phyloP scores from a whole-genome alignment of 2,113 vertebrate genomes.

The Columba janthina region DNA sequence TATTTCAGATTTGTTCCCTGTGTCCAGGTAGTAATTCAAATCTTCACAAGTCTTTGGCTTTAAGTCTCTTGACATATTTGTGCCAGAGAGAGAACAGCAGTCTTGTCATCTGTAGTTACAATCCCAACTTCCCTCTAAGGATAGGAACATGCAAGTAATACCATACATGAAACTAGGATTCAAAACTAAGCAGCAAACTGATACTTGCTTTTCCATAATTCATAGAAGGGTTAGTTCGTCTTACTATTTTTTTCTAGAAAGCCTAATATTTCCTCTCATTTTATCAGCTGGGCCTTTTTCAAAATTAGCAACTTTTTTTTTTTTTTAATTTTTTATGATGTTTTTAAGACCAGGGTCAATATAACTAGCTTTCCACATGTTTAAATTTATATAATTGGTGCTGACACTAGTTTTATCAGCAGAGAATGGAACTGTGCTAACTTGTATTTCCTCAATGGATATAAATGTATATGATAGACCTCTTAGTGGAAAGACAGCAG shows the following conservation, averaged over 20 bases:
- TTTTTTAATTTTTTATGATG: not conserved
- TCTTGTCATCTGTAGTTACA: not conserved
- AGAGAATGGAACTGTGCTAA: not conserved
- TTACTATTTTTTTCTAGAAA: not conserved
- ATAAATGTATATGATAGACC: not conserved
- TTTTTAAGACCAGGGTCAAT: not conserved
- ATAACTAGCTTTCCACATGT: not conserved
- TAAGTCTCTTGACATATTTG: not conserved
- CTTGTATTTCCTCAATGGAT: not conserved
- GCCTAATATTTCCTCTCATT: not conserved
- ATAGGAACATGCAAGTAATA: not conserved
- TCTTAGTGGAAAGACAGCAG: not conserved
- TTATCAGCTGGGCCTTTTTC: rapidly evolving
- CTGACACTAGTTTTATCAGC: not conserved
- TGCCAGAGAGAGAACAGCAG: not conserved
- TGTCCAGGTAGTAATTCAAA: not conserved
- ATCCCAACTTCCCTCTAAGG: not conserved
- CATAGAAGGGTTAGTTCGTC: not conserved
- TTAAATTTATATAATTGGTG: not conserved
- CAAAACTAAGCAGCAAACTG: not conserved
- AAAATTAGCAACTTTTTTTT: not conserved
- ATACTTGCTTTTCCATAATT: not conserved
- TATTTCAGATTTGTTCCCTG: not conserved
- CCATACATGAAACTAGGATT: not conserved
- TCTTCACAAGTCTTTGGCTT: not conserved